Evolutionary conservation across 1,140 invertebrate genomes (phyloP).

Genomic region (Ceratitis capitata): DNA sequence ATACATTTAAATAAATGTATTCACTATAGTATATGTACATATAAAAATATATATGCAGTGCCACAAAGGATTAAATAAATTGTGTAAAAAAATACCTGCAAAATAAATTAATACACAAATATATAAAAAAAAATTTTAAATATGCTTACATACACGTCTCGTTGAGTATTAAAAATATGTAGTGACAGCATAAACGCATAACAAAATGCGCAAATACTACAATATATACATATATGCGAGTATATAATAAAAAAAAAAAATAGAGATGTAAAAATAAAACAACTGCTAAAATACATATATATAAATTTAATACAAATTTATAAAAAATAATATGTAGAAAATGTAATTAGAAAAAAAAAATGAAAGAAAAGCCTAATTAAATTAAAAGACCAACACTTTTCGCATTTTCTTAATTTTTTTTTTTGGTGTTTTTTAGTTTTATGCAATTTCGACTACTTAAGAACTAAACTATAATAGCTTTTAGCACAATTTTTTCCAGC

Average conservation of each 20-base stretch:
- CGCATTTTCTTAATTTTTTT: background rate
- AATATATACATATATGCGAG: background rate
- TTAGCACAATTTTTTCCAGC: background rate
- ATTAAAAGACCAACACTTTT: constrained; percentile 30
- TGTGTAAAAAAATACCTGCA: background rate
- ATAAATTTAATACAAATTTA: background rate
- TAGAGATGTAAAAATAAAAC: background rate
- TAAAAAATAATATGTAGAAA: background rate
- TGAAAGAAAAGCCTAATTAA: constrained; percentile 8
- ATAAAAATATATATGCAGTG: background rate
- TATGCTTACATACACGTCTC: background rate
- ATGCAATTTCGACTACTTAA: background rate
- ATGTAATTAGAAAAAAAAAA: background rate
- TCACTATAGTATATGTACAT: background rate
- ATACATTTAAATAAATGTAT: background rate
- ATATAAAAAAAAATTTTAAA: background rate
- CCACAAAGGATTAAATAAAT: background rate
- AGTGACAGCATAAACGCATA: background rate
- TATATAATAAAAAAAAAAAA: background rate
- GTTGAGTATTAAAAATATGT: background rate
- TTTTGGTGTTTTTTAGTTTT: too few species aligned
- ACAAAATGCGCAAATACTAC: background rate
- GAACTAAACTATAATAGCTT: background rate
- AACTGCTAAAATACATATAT: background rate
- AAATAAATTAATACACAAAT: background rate